A percentile compares a stretch with the other conserved stretches of the same genome.
Conservation (phyloP, 2,888 invertebrate species). For the Tholera decimalis region DNA sequence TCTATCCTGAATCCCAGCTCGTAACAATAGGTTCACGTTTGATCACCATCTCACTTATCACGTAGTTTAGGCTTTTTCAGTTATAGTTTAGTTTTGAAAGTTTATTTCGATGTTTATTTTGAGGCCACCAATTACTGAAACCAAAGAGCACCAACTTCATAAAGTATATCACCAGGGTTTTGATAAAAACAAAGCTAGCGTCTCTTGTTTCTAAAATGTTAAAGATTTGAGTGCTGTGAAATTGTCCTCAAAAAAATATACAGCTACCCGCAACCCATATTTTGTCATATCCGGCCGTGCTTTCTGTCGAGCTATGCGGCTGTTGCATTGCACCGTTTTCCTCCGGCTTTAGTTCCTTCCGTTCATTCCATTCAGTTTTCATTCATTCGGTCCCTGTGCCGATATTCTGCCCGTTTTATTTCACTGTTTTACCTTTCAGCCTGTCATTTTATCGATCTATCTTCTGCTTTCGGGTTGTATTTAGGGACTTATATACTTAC, state of each 20-base stretch:
- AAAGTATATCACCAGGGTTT: neutral
- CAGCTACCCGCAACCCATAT: slow-evolving; percentile 22
- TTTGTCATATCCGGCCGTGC: slow-evolving; percentile 51
- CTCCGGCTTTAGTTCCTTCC: slow-evolving; percentile 50
- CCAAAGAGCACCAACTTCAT: too few species aligned
- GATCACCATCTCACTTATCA: too few species aligned
- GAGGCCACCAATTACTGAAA: too few species aligned
- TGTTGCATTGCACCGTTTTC: slow-evolving; percentile 52
- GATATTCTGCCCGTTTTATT: slow-evolving; percentile 29
- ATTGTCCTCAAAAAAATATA: slow-evolving; percentile 32
- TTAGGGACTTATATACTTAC: slow-evolving; percentile 12
- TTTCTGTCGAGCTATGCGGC: slow-evolving; percentile 33
- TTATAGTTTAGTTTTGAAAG: too few species aligned
- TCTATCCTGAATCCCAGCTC: too few species aligned
- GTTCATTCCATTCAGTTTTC: slow-evolving; percentile 51
- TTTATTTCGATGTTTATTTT: too few species aligned
- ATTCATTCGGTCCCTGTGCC: slow-evolving; percentile 39
- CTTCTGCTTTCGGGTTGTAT: slow-evolving; percentile 21
- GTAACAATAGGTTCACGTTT: too few species aligned
- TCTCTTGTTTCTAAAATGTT: neutral
- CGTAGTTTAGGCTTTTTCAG: too few species aligned
- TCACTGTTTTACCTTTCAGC: slow-evolving; percentile 25
- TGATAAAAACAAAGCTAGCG: neutral
- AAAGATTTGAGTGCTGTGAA: slow-evolving; percentile 5
- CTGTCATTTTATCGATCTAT: slow-evolving; percentile 31